Conservation (phyloP, 2,888 invertebrate genomes). For the Drosophila anomelani region DNA sequence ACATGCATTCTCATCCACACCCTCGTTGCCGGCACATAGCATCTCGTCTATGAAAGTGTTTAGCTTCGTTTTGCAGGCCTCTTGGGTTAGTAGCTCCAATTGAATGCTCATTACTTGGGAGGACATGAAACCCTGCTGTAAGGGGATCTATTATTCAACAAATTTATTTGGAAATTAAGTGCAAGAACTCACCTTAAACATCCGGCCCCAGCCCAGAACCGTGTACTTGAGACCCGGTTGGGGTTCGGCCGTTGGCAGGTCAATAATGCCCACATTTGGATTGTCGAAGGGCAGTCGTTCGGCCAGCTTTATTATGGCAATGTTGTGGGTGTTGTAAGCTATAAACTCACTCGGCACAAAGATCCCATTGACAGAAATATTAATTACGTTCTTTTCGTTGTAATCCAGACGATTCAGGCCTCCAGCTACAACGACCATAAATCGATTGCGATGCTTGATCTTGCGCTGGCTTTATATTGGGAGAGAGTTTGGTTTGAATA, state of each 20-base stretch:
- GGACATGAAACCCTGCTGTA: constrained; percentile 55
- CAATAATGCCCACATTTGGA: constrained; percentile 38
- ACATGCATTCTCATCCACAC: constrained; percentile 49
- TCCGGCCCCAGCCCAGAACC: constrained; percentile 66
- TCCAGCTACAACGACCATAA: constrained; percentile 58
- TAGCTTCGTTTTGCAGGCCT: constrained; percentile 25
- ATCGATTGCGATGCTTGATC: constrained; percentile 41
- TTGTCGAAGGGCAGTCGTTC: constrained; percentile 44
- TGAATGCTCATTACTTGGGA: constrained; percentile 46
- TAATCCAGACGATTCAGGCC: constrained; percentile 45
- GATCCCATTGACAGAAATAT: constrained; percentile 40
- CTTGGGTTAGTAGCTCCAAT: constrained; percentile 35
- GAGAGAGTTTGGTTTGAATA: background rate
- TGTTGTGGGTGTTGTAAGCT: constrained; percentile 55
- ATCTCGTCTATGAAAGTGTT: constrained; percentile 42
- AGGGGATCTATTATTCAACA: no score
- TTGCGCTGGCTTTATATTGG: constrained; percentile 45
- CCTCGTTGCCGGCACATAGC: constrained; percentile 60
- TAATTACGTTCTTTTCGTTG: background rate
- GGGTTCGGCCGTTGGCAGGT: constrained; percentile 40
- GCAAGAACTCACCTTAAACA: constrained; percentile 46
- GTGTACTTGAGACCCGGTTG: constrained; percentile 16
- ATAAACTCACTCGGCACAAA: constrained; percentile 54
- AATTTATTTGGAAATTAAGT: background rate
- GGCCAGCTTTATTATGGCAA: constrained; percentile 50